A percentile compares a stretch with the other conserved stretches of the same genome.
Conservation (phyloP, 2,113 vertebrate genomes). For the Ovis canadensis region DNA sequence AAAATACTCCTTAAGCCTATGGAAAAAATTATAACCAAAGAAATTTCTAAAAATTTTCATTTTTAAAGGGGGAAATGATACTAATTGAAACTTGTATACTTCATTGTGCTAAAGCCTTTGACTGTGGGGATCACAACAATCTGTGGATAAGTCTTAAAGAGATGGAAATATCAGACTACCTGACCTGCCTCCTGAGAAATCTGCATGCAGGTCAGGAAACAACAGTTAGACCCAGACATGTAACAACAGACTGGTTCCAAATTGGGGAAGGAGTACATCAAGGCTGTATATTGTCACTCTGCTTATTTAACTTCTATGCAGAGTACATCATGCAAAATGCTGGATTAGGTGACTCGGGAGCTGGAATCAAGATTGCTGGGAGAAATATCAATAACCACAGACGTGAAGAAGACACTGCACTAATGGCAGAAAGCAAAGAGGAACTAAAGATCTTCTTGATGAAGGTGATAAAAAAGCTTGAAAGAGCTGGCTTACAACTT, state of each 20-base stretch:
- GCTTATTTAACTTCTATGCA: not conserved
- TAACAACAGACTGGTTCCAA: not conserved
- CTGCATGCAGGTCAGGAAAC: not conserved
- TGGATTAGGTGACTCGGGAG: not conserved
- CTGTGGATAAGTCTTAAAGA: not conserved
- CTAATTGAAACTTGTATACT: not conserved
- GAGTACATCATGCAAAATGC: not conserved
- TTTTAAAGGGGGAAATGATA: not conserved
- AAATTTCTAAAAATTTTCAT: not conserved
- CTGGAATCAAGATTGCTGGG: not conserved
- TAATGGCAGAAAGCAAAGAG: not conserved
- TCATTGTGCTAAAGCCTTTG: not conserved
- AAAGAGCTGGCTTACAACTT: not conserved
- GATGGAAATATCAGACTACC: not conserved
- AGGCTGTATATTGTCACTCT: not conserved
- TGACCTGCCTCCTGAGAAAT: not conserved
- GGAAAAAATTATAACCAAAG: not conserved
- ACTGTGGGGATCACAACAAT: not conserved
- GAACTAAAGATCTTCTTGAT: not conserved
- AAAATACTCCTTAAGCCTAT: not conserved
- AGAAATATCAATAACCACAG: not conserved
- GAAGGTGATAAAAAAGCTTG: not conserved
- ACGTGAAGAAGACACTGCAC: not conserved
- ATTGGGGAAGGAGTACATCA: not conserved
- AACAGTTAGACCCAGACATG: not conserved